Conservation (phyloP, 2,113 vertebrate species). For the Corythornis vintsioides region DNA sequence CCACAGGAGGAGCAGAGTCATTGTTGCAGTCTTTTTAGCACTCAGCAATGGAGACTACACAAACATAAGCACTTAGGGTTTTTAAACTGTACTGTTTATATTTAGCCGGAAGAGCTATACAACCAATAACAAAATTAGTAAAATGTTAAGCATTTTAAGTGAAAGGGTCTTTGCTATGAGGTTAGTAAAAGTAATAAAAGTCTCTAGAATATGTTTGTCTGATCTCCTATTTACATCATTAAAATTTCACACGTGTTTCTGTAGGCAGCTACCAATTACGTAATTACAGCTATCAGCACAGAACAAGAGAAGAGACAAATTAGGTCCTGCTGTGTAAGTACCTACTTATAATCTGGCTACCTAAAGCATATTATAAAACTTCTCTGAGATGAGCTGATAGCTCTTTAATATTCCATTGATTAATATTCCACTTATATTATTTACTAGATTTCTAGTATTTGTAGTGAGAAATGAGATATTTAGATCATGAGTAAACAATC, state of each 20-base stretch:
- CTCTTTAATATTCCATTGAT: neutral
- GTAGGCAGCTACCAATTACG: neutral
- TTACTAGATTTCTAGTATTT: neutral
- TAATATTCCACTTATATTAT: neutral
- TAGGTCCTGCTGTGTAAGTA: neutral
- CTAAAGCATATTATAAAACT: neutral
- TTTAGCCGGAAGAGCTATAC: neutral
- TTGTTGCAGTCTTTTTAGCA: neutral
- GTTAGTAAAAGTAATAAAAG: neutral
- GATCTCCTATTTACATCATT: neutral
- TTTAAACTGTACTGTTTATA: neutral
- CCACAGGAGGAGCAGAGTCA: neutral
- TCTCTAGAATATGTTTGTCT: neutral
- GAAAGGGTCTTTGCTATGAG: neutral
- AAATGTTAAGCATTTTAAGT: neutral
- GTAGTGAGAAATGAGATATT: neutral
- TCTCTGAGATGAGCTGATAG: neutral
- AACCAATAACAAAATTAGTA: neutral
- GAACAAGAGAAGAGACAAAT: neutral
- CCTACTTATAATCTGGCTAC: neutral
- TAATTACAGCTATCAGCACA: neutral
- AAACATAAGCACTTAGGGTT: neutral
- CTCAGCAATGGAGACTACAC: neutral
- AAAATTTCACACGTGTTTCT: neutral
- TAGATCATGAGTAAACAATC: neutral